phyloP scores from a whole-genome alignment of 2,888 invertebrate genomes.

The Phlogophora meticulosa region DNA sequence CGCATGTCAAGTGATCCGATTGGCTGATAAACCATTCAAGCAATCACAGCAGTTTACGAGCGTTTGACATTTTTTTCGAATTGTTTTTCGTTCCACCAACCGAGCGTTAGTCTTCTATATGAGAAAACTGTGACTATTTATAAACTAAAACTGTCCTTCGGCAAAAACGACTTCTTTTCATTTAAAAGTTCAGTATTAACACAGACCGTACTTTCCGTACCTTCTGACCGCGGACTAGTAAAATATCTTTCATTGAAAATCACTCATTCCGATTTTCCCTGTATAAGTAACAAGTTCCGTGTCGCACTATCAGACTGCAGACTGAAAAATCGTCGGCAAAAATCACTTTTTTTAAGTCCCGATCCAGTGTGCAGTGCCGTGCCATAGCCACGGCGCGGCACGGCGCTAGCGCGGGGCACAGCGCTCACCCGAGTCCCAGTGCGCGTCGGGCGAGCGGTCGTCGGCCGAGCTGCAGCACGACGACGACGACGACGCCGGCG shows the following conservation, averaged over 20 bases:
- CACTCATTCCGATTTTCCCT: neutral
- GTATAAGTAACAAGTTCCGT: neutral
- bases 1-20: too few species aligned
- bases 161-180: neutral
- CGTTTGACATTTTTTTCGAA: too few species aligned
- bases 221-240: neutral
- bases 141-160: conserved; percentile 24
- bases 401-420: neutral
- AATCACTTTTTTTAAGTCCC: neutral
- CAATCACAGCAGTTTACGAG: too few species aligned
- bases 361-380: neutral
- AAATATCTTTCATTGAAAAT: neutral
- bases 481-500: conserved; percentile 72
- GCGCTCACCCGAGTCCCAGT: conserved; percentile 95
- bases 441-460: conserved; percentile 88
- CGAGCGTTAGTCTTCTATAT: conserved; percentile 16
- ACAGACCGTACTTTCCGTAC: neutral
- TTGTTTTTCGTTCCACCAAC: too few species aligned
- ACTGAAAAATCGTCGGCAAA: neutral
- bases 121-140: conserved; percentile 32
- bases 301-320: neutral
- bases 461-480: conserved; percentile 82
- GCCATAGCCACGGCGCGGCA: too few species aligned
- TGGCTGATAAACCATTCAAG: too few species aligned
- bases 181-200: conserved; percentile 11